Evolutionary conservation across 2,797 vertebrate genomes (phyloP).

Genomic region (Poecilia gillii): DNA sequence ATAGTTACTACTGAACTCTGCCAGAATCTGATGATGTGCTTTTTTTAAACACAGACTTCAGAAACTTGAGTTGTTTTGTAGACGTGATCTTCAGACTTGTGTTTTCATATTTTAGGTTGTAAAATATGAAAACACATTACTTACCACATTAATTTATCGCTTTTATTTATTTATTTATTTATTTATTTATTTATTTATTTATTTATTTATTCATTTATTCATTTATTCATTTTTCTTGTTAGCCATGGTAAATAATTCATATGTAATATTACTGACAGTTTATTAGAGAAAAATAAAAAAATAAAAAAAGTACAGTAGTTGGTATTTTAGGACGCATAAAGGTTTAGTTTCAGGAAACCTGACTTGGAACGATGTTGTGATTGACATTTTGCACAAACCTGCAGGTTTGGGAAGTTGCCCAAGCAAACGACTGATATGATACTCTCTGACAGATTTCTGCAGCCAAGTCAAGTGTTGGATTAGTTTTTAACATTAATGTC

Average conservation of each 20-base stretch:
- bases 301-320: not conserved
- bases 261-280: not conserved
- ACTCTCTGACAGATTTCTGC: constrained; percentile 11
- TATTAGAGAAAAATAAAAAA: not conserved
- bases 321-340: not conserved
- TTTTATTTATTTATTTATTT: not conserved
- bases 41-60: not conserved
- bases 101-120: not conserved
- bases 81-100: not conserved
- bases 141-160: not conserved
- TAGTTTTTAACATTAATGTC: not conserved
- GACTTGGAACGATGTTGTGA: not conserved
- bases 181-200: not conserved
- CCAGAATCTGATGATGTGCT: not conserved
- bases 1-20: too few relatives aligned
- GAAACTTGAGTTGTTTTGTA: not conserved
- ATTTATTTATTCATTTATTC: not conserved
- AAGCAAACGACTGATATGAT: constrained; percentile 23
- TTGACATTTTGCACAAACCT: not conserved
- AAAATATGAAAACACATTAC: not conserved
- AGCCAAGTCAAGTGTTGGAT: constrained; percentile 19
- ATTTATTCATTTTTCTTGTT: not conserved
- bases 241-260: not conserved
- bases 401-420: constrained; percentile 1
- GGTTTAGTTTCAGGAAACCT: not conserved